Conservation (phyloP, 2,113 vertebrate genomes). For the Fulica atra region DNA sequence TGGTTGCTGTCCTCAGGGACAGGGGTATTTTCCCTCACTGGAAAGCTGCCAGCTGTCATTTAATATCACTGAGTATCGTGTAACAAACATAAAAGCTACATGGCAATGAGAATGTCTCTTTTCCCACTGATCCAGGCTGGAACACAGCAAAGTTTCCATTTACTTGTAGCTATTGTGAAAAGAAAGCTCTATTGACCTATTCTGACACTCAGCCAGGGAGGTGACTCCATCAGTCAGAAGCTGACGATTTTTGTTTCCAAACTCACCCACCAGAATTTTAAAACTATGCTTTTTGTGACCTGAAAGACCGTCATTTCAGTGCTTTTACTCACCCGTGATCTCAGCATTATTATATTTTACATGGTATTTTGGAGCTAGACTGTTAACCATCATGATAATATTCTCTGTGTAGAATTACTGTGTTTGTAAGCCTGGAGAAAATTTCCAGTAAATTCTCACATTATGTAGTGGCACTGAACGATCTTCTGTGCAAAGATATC, state of each 20-base stretch:
- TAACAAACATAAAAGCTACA: slow-evolving; percentile 40
- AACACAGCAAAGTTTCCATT: slow-evolving; percentile 55
- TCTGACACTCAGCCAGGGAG: slow-evolving; percentile 47
- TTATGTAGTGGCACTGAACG: rapidly evolving
- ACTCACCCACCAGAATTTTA: slow-evolving; percentile 55
- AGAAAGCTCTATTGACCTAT: slow-evolving; percentile 61
- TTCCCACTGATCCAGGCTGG: background rate
- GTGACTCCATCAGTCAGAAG: slow-evolving; percentile 67
- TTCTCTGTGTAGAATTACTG: background rate
- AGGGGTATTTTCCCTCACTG: background rate
- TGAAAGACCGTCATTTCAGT: slow-evolving; percentile 7
- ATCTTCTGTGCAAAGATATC: background rate
- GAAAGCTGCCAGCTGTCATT: slow-evolving; percentile 30
- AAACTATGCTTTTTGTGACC: slow-evolving; percentile 8
- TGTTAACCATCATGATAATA: background rate
- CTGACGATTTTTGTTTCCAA: slow-evolving; percentile 58
- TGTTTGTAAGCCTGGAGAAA: background rate
- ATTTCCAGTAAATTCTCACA: background rate
- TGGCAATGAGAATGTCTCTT: background rate
- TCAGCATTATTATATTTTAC: background rate
- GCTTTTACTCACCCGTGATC: background rate
- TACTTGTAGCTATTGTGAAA: slow-evolving; percentile 55
- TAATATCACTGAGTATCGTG: background rate
- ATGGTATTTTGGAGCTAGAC: background rate
- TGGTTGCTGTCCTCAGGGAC: background rate